phyloP scores from a whole-genome alignment of 2,888 invertebrate species.

The Protonemura montana region DNA sequence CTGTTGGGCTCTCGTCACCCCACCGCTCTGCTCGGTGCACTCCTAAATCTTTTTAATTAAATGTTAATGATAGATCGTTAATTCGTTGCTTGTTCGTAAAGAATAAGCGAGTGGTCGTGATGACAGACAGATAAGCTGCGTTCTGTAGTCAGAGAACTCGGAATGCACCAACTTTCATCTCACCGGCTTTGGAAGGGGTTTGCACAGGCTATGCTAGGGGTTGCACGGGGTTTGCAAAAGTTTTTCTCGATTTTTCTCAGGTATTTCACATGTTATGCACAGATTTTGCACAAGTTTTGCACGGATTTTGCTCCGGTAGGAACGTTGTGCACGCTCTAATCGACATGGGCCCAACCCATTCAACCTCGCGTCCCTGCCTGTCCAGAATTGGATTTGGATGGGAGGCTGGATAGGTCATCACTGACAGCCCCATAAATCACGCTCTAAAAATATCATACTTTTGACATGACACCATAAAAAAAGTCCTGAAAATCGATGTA shows the following conservation, averaged over 20 bases:
- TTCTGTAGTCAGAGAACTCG: background rate
- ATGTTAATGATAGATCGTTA: background rate
- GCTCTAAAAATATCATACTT: background rate
- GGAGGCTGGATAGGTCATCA: background rate
- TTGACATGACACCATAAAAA: background rate
- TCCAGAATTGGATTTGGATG: background rate
- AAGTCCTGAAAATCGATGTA: background rate
- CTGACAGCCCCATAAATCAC: background rate
- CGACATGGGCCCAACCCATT: no score
- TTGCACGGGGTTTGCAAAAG: no score
- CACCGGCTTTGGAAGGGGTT: background rate
- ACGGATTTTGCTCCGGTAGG: no score
- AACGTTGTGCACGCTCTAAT: no score
- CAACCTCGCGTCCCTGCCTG: background rate
- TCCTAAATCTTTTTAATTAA: conserved; percentile 12
- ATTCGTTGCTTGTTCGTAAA: background rate
- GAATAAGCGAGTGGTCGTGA: background rate
- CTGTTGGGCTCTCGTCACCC: background rate
- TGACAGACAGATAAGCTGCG: background rate
- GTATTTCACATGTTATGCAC: no score
- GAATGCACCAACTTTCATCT: background rate
- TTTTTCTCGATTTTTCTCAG: no score
- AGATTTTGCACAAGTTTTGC: no score
- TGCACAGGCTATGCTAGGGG: no score
- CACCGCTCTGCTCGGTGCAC: background rate